A percentile compares a stretch with the other conserved stretches of the same genome.
These are phyloP conservation scores for Melieria omissa DNA, from an alignment of 2,888 invertebrate species.

Conservation along the genomic window DNA sequence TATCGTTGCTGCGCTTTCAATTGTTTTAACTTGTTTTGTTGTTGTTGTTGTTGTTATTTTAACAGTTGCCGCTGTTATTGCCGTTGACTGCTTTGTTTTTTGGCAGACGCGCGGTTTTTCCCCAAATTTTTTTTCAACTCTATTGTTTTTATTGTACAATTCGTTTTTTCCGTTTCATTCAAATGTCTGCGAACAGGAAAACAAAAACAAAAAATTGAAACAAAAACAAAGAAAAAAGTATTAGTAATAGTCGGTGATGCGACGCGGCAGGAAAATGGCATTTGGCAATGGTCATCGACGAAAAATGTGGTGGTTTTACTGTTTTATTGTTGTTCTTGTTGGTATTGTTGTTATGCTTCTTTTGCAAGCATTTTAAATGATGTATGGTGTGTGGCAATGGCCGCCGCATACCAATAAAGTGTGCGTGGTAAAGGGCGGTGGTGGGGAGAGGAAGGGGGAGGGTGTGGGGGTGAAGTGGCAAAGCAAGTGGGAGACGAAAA, in stretches of 20 bases:
- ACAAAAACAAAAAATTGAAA: not conserved
- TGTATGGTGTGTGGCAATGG: constrained; percentile 45
- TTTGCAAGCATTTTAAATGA: constrained; percentile 57
- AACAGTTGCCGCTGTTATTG: constrained; percentile 6
- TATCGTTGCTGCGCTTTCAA: constrained; percentile 39
- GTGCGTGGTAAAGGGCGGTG: no score
- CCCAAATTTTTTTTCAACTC: not conserved
- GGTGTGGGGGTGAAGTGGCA: not conserved
- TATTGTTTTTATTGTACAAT: constrained; percentile 42
- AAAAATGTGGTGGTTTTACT: constrained; percentile 24
- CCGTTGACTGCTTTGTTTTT: constrained; percentile 34
- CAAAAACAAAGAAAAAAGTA: constrained; percentile 39
- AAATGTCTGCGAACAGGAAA: constrained; percentile 16
- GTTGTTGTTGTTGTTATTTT: constrained; percentile 33
- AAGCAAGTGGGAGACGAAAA: not conserved
- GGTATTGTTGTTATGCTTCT: constrained; percentile 2
- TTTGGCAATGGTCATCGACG: constrained; percentile 61
- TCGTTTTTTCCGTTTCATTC: constrained; percentile 35
- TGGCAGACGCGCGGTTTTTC: constrained; percentile 20
- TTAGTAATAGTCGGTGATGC: not conserved
- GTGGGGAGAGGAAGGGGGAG: not conserved
- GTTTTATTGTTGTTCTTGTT: not conserved
- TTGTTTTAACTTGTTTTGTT: constrained; percentile 3
- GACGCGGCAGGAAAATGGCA: constrained; percentile 37
- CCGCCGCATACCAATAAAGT: not conserved